Evolutionary conservation across 2,113 vertebrate species (phyloP), one percentile per base, ranked within the genome.

Genomic region (Chlamydotis undulata): DNA sequence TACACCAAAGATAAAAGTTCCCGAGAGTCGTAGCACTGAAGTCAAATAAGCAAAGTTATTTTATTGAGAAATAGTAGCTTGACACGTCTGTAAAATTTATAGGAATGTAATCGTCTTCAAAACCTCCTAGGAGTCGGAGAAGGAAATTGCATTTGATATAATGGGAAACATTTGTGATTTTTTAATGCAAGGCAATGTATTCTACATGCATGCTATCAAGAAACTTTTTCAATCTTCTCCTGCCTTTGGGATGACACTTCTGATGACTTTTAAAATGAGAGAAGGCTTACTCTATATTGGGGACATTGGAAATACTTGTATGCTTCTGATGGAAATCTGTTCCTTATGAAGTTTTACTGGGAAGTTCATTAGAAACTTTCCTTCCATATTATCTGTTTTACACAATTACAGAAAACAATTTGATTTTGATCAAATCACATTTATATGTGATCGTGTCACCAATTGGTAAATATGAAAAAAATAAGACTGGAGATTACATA

Each of bases 141-240:
- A 81, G 25, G n/a, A 96, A 95, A 94, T 94, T 92, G 43, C 43
- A 83, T 86, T 94, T 78, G 28, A 63, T 60, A 17, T 75, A 92
- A 94, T 56, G 24, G 39, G 56, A 87, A 84, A 70, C 0, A 1
- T 81, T 95, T 78, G 33, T 8, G 5, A 45, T 29, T 92, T 93
- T 91, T 81, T 75, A 91, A 94, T 95, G 56, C 43, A 81, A 87
- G 76, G n/a, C 37, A 81, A 81, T 65, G 64, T 64, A 50, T 81
- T 84, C 80, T 78, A 70, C 19, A 43, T 63, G 17, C 52, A 84
- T 80, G 24, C 17, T 64, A n/a, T 87, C 52, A 89, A 87, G 77
- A 89, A 94, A 91, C 9, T 29, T 91, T 82, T 83, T 87, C 76
- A 81, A 35, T 92, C 77, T 86, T 70, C 76, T 83, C 24, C 41